These are phyloP conservation scores for Latheticus oryzae DNA, from an alignment of 2,888 invertebrate genomes.

Conservation along the genomic window DNA sequence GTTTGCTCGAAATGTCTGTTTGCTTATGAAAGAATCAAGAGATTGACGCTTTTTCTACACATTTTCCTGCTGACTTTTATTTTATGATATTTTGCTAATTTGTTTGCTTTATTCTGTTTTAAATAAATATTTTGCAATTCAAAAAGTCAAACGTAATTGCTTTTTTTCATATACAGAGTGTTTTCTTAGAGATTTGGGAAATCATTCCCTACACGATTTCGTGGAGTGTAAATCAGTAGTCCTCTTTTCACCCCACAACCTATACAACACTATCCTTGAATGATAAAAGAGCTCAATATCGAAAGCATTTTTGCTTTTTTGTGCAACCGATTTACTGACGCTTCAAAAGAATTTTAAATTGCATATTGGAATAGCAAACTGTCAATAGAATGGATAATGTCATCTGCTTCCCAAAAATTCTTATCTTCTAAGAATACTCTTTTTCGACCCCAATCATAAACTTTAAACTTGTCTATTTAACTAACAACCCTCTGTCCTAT, in stretches of 20 bases:
- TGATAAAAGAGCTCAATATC: constrained; percentile 36
- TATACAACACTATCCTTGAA: constrained; percentile 22
- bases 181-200: neutral
- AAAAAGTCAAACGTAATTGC: neutral
- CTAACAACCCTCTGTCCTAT: constrained; percentile 35
- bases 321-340: constrained; percentile 19
- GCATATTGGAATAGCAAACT: constrained; percentile 32
- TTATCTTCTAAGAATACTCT: neutral
- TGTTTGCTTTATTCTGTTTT: no score
- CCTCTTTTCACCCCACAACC: constrained; percentile 12
- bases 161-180: neutral
- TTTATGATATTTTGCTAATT: no score
- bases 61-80: no score
- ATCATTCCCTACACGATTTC: no score
- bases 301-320: constrained; percentile 37
- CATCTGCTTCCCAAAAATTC: constrained; percentile 5
- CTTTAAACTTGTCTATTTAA: constrained; percentile 21
- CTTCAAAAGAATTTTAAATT: constrained; percentile 45
- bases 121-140: no score
- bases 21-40: constrained; percentile 23
- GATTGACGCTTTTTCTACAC: constrained; percentile 26
- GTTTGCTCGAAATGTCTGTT: constrained; percentile 15
- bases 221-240: constrained; percentile 3
- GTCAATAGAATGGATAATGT: constrained; percentile 35
- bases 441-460: constrained; percentile 13